phyloP scores from a whole-genome alignment of 2,888 invertebrate species.

The Nysson spinosus region DNA sequence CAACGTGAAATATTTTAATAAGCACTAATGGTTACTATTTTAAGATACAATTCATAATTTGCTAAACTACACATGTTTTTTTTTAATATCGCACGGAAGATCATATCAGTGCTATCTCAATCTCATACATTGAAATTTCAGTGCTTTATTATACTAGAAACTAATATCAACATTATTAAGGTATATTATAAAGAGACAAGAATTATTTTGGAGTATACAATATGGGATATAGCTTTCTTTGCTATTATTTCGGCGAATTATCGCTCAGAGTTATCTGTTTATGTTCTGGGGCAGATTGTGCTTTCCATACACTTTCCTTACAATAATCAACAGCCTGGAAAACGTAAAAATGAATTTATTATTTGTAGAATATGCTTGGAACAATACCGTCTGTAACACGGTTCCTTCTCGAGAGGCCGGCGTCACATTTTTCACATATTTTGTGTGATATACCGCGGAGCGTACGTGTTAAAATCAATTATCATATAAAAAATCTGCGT shows the following conservation, averaged over 20 bases:
- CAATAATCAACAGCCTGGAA: conserved; percentile 76
- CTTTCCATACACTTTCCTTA: conserved; percentile 73
- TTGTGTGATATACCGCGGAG: not conserved
- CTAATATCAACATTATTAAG: conserved; percentile 14
- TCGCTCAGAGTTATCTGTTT: conserved; percentile 20
- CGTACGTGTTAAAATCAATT: not conserved
- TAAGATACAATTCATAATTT: conserved; percentile 11
- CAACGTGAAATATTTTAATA: not conserved
- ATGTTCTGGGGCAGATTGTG: conserved; percentile 52
- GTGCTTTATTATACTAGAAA: conserved; percentile 12
- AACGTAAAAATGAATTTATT: conserved; percentile 50
- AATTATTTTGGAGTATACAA: conserved; percentile 21
- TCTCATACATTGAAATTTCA: conserved; percentile 12
- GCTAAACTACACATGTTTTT: conserved; percentile 12
- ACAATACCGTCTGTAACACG: not conserved
- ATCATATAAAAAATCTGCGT: too few relatives aligned
- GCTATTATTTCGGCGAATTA: not conserved
- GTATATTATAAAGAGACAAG: conserved; percentile 17
- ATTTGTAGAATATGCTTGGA: not conserved
- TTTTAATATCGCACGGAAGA: conserved; percentile 24
- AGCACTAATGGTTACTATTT: conserved; percentile 19
- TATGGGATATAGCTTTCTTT: conserved; percentile 19
- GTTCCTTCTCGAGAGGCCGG: too few relatives aligned
- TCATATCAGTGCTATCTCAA: conserved; percentile 13
- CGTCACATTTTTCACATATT: conserved; percentile 3